Conservation (phyloP, 1,140 invertebrate genomes). For the Holotrichia oblita region DNA sequence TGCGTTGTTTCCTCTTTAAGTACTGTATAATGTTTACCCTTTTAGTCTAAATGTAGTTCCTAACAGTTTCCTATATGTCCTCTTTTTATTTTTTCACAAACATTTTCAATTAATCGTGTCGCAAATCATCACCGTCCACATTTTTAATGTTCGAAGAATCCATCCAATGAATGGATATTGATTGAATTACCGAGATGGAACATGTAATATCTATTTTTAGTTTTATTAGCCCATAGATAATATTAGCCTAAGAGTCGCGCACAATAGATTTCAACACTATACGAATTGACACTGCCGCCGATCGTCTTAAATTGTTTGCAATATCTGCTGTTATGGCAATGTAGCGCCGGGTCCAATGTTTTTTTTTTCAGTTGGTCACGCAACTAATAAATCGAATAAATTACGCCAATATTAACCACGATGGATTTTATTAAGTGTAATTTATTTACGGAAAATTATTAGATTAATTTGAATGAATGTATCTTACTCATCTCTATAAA, state of each 20-base stretch:
- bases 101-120: not conserved
- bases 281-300: conserved; percentile 19
- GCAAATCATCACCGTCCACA: conserved; percentile 11
- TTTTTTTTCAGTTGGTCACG: not conserved
- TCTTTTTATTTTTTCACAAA: not conserved
- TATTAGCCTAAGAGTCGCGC: not conserved
- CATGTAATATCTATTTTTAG: conserved; percentile 28
- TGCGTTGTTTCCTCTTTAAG: too few species aligned
- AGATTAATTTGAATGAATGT: conserved; percentile 25
- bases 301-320: conserved; percentile 19
- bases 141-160: not conserved
- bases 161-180: conserved; percentile 5
- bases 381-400: conserved; percentile 10
- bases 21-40: too few species aligned
- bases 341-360: not conserved
- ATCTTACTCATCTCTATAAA: conserved; percentile 15
- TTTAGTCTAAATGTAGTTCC: too few species aligned
- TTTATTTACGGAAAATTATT: conserved; percentile 36
- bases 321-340: not conserved
- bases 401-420: not conserved
- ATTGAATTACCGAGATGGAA: not conserved
- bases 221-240: too few species aligned
- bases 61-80: not conserved
- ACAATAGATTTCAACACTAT: conserved; percentile 27
- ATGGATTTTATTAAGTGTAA: conserved; percentile 34